Conservation (phyloP, 1,140 invertebrate genomes). For the Papilio helenus region DNA sequence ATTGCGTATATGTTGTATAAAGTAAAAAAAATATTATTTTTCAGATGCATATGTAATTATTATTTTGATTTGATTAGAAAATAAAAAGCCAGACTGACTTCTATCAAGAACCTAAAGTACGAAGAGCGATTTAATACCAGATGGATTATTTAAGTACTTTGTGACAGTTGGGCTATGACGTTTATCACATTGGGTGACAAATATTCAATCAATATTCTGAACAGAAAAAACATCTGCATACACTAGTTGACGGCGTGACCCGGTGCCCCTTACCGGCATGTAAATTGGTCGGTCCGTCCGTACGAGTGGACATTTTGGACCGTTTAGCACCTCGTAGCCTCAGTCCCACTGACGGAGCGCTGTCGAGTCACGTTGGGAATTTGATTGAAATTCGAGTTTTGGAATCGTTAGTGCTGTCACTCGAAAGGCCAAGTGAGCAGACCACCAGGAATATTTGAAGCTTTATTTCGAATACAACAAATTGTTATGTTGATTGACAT, state of each 20-base stretch:
- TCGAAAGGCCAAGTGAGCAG: slow-evolving; percentile 17
- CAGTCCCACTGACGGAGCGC: neutral
- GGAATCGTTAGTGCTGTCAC: slow-evolving; percentile 26
- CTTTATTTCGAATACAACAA: neutral
- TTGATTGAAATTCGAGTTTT: slow-evolving; percentile 34
- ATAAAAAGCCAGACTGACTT: neutral
- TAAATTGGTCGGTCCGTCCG: slow-evolving; percentile 61
- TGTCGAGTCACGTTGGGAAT: slow-evolving; percentile 16
- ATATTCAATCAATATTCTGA: neutral
- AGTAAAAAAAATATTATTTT: too few relatives aligned
- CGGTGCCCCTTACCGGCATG: slow-evolving; percentile 57
- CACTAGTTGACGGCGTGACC: slow-evolving; percentile 43
- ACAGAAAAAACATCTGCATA: neutral
- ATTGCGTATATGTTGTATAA: neutral
- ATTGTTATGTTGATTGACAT: neutral
- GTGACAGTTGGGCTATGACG: too few relatives aligned
- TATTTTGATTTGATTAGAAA: too few relatives aligned
- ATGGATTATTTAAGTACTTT: too few relatives aligned
- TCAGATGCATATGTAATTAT: too few relatives aligned
- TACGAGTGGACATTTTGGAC: slow-evolving; percentile 60
- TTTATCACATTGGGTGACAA: neutral
- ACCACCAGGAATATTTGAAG: neutral
- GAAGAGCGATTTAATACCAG: too few relatives aligned
- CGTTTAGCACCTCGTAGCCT: slow-evolving; percentile 57
- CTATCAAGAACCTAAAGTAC: too few relatives aligned